phyloP scores from a whole-genome alignment of 2,113 vertebrate genomes.

The Poecile atricapillus region DNA sequence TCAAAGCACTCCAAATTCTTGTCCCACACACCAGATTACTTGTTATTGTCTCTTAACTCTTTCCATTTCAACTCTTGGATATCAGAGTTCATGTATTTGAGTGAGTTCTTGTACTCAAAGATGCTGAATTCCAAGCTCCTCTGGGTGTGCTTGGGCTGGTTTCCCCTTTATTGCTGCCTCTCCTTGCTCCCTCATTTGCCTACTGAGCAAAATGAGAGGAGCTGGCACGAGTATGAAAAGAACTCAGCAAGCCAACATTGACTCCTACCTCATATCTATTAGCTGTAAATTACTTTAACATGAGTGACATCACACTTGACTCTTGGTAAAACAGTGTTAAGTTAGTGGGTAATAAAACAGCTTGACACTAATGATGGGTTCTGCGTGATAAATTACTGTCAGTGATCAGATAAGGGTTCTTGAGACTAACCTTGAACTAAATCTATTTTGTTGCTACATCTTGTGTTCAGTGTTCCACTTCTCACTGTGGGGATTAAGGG shows the following conservation, averaged over 20 bases:
- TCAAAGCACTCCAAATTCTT: neutral
- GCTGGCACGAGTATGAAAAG: constrained; percentile 10
- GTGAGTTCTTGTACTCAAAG: neutral
- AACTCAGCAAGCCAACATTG: constrained; percentile 12
- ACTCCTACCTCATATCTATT: constrained; percentile 50
- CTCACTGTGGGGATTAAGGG: constrained; percentile 13
- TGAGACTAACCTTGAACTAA: constrained; percentile 69
- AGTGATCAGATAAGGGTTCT: constrained; percentile 67
- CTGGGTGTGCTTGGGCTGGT: neutral
- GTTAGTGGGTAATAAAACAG: constrained; percentile 69
- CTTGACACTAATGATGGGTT: constrained; percentile 70
- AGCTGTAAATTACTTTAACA: constrained; percentile 67
- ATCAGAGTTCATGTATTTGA: neutral
- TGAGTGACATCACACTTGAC: constrained; percentile 70
- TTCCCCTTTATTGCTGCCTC: neutral
- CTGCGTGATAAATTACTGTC: constrained; percentile 67
- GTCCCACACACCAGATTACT: neutral
- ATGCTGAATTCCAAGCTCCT: neutral
- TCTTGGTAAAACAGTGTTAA: constrained; percentile 71
- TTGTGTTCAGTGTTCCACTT: constrained; percentile 9
- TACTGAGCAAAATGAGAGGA: constrained; percentile 22
- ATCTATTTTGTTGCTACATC: constrained; percentile 50
- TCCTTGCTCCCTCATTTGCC: neutral
- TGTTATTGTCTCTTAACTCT: neutral
- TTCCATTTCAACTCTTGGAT: neutral